A percentile compares a stretch with the other conserved stretches of the same genome.
Evolutionary conservation across 2,888 invertebrate species (phyloP).

Genomic region (Dicyrtoma fusca): DNA sequence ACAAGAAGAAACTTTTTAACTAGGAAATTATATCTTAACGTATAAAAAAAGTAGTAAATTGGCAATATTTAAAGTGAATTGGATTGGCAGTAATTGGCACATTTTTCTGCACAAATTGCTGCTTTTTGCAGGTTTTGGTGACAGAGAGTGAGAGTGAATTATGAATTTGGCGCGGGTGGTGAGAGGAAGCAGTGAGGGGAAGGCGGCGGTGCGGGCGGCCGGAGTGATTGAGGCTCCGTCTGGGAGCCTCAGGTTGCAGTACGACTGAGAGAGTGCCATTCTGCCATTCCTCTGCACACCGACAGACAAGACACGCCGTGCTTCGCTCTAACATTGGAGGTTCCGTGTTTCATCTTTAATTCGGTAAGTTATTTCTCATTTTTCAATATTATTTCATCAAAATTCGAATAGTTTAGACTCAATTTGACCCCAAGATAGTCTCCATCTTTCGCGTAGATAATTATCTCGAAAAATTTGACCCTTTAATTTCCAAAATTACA

Average conservation of each 20-base stretch:
- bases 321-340: not conserved
- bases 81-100: no score
- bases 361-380: not conserved
- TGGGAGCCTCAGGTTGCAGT: not conserved
- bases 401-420: not conserved
- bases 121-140: no score
- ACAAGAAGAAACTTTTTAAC: no score
- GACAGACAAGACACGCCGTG: slow-evolving; percentile 15
- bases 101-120: no score
- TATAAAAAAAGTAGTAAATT: no score
- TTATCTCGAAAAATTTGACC: no score
- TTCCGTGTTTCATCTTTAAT: slow-evolving; percentile 11
- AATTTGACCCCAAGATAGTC: no score
- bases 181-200: not conserved
- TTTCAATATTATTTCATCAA: slow-evolving; percentile 1
- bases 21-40: no score
- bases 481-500: no score
- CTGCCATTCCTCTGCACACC: slow-evolving; percentile 15
- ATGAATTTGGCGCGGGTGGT: slow-evolving; percentile 17
- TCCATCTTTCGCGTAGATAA: no score
- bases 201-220: not conserved
- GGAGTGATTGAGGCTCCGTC: not conserved
- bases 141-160: no score
- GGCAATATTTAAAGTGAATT: no score
- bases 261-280: not conserved